These are phyloP conservation scores for Sebastes diploproa DNA, from an alignment of 2,797 vertebrate species.

Conservation along the genomic window DNA sequence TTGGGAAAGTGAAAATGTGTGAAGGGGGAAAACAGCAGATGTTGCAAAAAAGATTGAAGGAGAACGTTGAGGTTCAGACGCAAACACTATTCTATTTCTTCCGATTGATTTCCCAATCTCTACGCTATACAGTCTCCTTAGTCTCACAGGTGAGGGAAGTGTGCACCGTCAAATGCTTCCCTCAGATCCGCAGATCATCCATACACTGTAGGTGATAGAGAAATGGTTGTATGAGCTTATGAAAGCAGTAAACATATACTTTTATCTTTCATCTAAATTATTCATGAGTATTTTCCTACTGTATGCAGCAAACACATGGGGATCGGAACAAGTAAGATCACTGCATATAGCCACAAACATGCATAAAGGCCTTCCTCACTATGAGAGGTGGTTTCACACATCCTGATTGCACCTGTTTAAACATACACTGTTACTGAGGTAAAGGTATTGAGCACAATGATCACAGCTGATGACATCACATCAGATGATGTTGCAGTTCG, in stretches of 20 bases:
- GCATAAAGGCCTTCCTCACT: conserved; percentile 45
- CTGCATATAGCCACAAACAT: conserved; percentile 41
- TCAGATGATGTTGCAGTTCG: conserved; percentile 2
- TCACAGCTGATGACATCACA: conserved; percentile 18
- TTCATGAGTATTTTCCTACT: conserved; percentile 67
- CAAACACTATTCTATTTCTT: conserved; percentile 36
- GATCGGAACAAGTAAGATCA: conserved; percentile 49
- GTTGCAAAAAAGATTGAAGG: conserved; percentile 49
- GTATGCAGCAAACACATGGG: conserved; percentile 49
- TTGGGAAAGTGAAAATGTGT: conserved; percentile 22
- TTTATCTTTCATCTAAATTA: conserved; percentile 76
- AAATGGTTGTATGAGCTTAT: conserved; percentile 72
- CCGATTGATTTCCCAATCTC: conserved; percentile 46
- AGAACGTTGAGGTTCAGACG: conserved; percentile 32
- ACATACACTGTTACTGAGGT: neutral
- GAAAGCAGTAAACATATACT: conserved; percentile 71
- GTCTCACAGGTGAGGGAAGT: conserved; percentile 57
- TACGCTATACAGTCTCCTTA: neutral
- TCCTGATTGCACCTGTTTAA: conserved; percentile 12
- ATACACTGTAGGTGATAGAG: conserved; percentile 43
- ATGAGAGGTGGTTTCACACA: neutral
- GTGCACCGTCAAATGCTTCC: conserved; percentile 55
- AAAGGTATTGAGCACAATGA: conserved; percentile 5
- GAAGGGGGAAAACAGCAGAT: conserved; percentile 38
- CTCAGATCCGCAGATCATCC: conserved; percentile 64